Percentiles rank a stretch among this genome's conserved stretches.
phyloP scores from a whole-genome alignment of 2,888 invertebrate genomes.

The Ochlodes sylvanus region DNA sequence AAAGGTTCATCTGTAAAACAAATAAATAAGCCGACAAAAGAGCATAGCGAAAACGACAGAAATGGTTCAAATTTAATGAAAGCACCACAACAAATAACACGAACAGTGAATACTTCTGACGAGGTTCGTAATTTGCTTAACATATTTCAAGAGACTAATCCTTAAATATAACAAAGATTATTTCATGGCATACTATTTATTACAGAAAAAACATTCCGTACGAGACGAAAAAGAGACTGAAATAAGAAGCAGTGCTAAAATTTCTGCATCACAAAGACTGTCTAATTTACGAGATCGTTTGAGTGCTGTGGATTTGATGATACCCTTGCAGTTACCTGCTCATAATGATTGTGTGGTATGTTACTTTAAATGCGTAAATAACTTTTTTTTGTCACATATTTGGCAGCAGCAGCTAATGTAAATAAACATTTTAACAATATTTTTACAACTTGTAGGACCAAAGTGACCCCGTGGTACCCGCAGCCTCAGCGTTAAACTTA shows the following conservation, averaged over 20 bases:
- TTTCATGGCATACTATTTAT: constrained; percentile 26
- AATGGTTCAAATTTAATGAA: constrained; percentile 47
- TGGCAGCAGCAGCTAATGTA: too few relatives aligned
- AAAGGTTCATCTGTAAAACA: constrained; percentile 56
- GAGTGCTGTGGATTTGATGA: constrained; percentile 73
- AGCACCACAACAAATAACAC: constrained; percentile 48
- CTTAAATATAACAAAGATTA: neutral
- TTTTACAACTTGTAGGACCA: constrained; percentile 53
- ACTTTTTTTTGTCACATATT: too few relatives aligned
- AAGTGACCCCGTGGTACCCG: constrained; percentile 63
- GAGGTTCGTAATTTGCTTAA: constrained; percentile 53
- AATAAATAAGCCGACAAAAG: constrained; percentile 50
- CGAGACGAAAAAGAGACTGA: constrained; percentile 62
- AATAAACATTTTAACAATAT: too few relatives aligned
- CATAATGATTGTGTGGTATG: constrained; percentile 52
- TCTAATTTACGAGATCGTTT: constrained; percentile 73
- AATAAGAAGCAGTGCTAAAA: constrained; percentile 62
- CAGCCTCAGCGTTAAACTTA: constrained; percentile 61
- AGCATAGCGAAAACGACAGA: constrained; percentile 53
- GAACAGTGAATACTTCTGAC: constrained; percentile 53
- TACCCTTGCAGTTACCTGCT: constrained; percentile 74
- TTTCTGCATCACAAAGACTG: constrained; percentile 77
- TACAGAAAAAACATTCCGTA: constrained; percentile 63
- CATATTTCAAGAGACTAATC: too few relatives aligned
- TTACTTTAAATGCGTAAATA: neutral